phyloP scores from a whole-genome alignment of 2,113 vertebrate genomes.

The Tiliqua scincoides region DNA sequence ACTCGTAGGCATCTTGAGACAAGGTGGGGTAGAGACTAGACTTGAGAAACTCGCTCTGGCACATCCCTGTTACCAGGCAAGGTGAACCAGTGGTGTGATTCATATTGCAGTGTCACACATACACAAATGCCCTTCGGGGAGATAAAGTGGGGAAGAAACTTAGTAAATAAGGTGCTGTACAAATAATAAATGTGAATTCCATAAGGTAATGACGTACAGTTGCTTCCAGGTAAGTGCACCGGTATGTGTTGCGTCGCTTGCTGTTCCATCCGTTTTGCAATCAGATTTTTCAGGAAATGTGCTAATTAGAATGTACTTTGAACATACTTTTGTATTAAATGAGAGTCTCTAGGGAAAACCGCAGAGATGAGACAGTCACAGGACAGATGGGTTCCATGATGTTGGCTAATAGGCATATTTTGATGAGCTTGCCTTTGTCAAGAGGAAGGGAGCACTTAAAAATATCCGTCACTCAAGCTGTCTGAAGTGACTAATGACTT shows the following conservation, averaged over 20 bases:
- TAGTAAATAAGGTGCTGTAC: neutral
- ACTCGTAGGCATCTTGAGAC: too few relatives aligned
- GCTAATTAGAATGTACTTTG: neutral
- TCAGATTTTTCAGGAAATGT: neutral
- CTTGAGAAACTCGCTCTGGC: too few relatives aligned
- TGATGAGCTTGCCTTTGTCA: neutral
- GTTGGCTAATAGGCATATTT: neutral
- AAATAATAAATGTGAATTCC: neutral
- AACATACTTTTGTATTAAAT: neutral
- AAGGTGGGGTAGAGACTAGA: too few relatives aligned
- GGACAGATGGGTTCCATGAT: conserved; percentile 14
- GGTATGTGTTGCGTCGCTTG: too few relatives aligned
- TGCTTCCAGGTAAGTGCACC: neutral
- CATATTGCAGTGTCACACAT: too few relatives aligned
- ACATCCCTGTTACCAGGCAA: too few relatives aligned
- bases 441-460: neutral
- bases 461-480: neutral
- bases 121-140: too few relatives aligned
- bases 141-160: too few relatives aligned
- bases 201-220: too few relatives aligned
- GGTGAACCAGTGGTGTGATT: too few relatives aligned
- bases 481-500: conserved; percentile 10
- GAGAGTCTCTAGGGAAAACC: neutral
- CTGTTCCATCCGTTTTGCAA: neutral
- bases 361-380: neutral